These are phyloP conservation scores for Callinectes sapidus DNA, from an alignment of 2,888 invertebrate species.

Conservation along the genomic window DNA sequence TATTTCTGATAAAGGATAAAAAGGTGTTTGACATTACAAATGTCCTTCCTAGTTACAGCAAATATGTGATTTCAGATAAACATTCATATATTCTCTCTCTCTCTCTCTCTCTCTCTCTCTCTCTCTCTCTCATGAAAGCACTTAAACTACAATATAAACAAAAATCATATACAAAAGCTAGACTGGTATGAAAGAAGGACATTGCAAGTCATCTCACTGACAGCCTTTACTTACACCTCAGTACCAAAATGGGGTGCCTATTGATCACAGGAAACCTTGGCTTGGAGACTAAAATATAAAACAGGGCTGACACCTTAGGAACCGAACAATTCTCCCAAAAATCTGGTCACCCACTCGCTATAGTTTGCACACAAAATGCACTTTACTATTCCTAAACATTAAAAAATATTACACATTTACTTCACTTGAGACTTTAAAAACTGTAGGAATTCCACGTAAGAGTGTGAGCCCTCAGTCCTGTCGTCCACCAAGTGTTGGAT, in stretches of 20 bases:
- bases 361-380: conserved; percentile 35
- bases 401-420: conserved; percentile 77
- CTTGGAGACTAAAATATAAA: conserved; percentile 40
- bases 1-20: background rate
- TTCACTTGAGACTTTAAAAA: conserved; percentile 93
- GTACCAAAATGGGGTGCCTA: conserved; percentile 5
- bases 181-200: conserved; percentile 33
- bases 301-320: conserved; percentile 34
- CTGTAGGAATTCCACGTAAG: conserved; percentile 98
- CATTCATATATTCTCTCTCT: background rate
- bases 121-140: background rate
- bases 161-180: conserved; percentile 36
- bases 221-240: background rate
- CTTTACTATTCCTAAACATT: conserved; percentile 44
- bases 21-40: conserved; percentile 18
- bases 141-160: conserved; percentile 6
- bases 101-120: background rate
- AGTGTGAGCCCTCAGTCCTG: conserved; percentile 92
- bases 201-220: conserved; percentile 26
- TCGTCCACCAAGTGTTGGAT: conserved; percentile 95
- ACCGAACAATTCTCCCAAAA: conserved; percentile 35
- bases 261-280: conserved; percentile 36
- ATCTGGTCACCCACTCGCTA: conserved; percentile 21
- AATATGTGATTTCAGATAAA: conserved; percentile 5
- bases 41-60: background rate